Conservation (phyloP, 1,140 invertebrate species). For the Brachionus rotundiformis region DNA sequence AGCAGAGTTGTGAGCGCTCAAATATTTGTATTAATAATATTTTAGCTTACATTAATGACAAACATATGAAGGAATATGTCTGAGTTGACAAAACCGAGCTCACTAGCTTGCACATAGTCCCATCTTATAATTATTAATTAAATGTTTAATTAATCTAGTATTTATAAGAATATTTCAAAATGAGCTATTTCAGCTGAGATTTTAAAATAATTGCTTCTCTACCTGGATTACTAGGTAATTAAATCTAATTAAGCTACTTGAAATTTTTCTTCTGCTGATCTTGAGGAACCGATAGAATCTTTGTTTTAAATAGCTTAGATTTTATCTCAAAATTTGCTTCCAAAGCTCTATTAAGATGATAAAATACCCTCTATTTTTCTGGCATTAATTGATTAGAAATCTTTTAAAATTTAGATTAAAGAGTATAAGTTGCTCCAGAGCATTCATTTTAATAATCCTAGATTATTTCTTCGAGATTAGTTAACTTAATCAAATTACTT, state of each 20-base stretch:
- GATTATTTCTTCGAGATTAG: constrained; percentile 8
- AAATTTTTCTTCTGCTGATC: background rate
- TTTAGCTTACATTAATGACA: background rate
- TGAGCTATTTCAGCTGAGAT: background rate
- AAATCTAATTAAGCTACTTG: background rate
- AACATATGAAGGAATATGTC: background rate
- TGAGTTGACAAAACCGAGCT: background rate
- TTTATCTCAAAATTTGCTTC: background rate
- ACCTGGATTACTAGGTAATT: constrained; percentile 18
- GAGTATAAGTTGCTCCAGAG: background rate
- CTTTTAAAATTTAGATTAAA: background rate
- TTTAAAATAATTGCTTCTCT: constrained; percentile 2
- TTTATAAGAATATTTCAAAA: background rate
- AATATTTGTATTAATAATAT: background rate
- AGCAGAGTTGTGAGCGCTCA: background rate
- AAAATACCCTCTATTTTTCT: background rate
- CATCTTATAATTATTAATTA: background rate
- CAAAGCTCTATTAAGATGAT: background rate
- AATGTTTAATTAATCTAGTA: background rate
- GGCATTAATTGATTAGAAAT: constrained; percentile 9
- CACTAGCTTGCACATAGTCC: background rate
- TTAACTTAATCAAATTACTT: background rate
- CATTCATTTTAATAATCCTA: constrained; percentile 8
- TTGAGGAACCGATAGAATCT: background rate
- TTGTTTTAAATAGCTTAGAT: background rate